Base-by-base conservation (phyloP, 2,888 invertebrate species). In the Uloborus plumipes region DNA sequence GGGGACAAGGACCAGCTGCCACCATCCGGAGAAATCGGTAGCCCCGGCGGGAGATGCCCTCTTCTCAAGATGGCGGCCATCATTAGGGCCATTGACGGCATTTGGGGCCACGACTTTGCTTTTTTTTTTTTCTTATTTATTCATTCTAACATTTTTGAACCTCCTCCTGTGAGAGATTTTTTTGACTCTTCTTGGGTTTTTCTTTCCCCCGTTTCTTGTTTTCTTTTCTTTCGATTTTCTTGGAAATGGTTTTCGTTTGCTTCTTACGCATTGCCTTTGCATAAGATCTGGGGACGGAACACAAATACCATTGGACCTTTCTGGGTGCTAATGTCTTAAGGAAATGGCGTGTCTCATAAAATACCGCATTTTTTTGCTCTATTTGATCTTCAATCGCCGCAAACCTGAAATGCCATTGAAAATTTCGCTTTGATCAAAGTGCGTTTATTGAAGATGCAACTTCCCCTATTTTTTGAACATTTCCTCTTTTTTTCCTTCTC, bases 81-180 rank as follows among this genome's bases (percentile, higher is more conserved):
- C 82, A 82, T 82, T 82, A 82, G 82, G 82, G 59, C 82, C 76
- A 82, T 82, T 82, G 82, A 82, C 75, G 82, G 79, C 72, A 79
- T 61, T 73, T 65, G 73, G 76, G 76, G 81, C 59, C 81, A 59
- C 59, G 75, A 50, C 70, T 74, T 69, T 74, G 65, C 65, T 51
- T 73, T 47, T 61, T 72, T 47, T 61, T 72, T 72, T 64, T 55
- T 58, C 26, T 47, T 70, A 65, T 71, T 72, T 47, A 26, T 59
- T 39, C 39, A 39, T 39, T 39, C 39, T 39, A 39, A 39, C 39
- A 39, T 55, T 55, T 55, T 55, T 55, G n/a, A 22, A 61, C 69
- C 69, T 55, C 69, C 69, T 14, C 31, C 26, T 18, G 20, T 15
- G 49, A 49, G 50, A 20, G 50, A 26, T 18, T 14, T 51, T 53